These are phyloP conservation scores for Gymnothorax javanicus DNA, from an alignment of 2,797 vertebrate genomes.

Conservation along the genomic window DNA sequence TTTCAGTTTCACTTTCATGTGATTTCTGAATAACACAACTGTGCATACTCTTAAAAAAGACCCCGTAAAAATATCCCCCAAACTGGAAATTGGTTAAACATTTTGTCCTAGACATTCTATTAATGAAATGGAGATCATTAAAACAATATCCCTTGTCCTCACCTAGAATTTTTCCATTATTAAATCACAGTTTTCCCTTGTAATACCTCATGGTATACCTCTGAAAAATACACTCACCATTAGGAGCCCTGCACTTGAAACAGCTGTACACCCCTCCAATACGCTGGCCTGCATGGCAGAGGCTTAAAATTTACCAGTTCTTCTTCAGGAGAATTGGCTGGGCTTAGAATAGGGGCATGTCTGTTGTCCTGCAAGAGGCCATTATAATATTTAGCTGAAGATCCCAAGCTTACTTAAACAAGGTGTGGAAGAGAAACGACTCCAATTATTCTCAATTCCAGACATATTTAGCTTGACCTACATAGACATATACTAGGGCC, in stretches of 20 bases:
- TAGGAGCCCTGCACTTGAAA: background rate
- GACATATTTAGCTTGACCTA: background rate
- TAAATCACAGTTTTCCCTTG: background rate
- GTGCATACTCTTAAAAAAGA: background rate
- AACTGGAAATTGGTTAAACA: background rate
- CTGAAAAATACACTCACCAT: background rate
- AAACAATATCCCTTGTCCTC: background rate
- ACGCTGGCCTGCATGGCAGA: background rate
- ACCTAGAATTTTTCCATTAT: background rate
- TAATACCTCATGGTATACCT: background rate
- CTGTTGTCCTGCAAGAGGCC: background rate
- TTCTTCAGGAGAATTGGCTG: background rate
- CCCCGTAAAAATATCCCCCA: background rate
- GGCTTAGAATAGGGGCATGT: too few species aligned
- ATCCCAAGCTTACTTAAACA: background rate
- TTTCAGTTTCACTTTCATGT: slow-evolving; percentile 3
- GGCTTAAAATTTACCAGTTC: background rate
- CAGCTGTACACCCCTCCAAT: background rate
- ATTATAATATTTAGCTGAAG: background rate
- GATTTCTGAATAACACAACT: background rate
- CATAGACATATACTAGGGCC: background rate
- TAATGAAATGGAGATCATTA: background rate
- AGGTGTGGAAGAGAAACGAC: background rate
- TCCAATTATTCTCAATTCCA: background rate
- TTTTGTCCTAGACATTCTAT: background rate